Evolutionary conservation across 2,113 vertebrate species (phyloP).

Genomic region (Lichenostomus cassidix): DNA sequence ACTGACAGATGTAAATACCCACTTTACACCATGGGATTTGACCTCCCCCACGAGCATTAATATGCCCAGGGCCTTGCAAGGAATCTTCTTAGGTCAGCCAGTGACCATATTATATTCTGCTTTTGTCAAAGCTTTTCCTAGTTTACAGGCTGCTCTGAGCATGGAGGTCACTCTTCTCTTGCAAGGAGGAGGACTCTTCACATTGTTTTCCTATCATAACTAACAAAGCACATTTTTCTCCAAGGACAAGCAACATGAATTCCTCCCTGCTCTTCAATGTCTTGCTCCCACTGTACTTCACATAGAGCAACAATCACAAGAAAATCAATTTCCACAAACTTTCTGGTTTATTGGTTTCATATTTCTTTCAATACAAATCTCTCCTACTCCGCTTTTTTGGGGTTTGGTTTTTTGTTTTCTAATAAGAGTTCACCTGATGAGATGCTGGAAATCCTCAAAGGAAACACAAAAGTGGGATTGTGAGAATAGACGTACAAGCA

Average conservation of each 20-base stretch:
- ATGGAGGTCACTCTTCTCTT: not conserved
- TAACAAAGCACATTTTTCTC: not conserved
- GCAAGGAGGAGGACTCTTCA: not conserved
- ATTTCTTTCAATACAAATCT: not conserved
- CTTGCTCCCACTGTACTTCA: not conserved
- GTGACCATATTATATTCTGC: rapidly evolving
- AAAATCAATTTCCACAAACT: not conserved
- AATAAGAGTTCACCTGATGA: not conserved
- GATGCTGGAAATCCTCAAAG: not conserved
- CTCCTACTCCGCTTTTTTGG: not conserved
- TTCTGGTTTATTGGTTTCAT: not conserved
- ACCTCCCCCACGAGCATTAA: not conserved
- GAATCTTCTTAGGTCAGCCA: not conserved
- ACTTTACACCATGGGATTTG: not conserved
- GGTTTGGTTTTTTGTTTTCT: not conserved
- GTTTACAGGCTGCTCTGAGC: not conserved
- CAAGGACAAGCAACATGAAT: not conserved
- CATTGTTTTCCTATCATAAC: not conserved
- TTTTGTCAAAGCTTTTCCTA: not conserved
- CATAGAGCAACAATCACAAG: not conserved
- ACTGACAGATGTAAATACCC: not conserved
- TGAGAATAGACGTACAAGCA: not conserved
- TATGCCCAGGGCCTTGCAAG: not conserved
- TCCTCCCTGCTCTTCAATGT: not conserved
- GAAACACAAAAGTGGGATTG: not conserved